Evolutionary conservation across 2,888 invertebrate species (phyloP), one percentile per base, ranked within the genome.

Genomic region (Merodon equestris): DNA sequence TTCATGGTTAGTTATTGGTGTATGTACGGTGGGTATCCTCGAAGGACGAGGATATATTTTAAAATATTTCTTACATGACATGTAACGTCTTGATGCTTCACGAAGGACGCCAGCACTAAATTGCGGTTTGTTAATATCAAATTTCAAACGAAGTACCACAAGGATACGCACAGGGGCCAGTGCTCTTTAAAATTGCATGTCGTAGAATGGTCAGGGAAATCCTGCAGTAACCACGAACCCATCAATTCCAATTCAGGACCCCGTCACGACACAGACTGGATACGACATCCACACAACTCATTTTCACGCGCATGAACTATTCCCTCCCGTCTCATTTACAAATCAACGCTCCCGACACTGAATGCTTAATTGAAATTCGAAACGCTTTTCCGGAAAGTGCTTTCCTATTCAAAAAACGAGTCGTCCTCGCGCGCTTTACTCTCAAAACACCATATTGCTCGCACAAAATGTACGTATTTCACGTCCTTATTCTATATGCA

Each of bases 401-500:
- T 58, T 58, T 36, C 36, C 12, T 34, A 45, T 51, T 42, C 13
- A 13, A 42, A 9, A 45, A 45, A 58, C 27, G 7, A 44, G 19
- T 13, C 19, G 42, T 56, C 47, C 17, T 10, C 12, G 47, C 2
- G 18, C 2, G 40, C 13, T 12, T 15, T 19, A 14, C 27, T 1
- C n/a, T 12, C 15, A 40, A 40, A 40, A 17, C 40, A 10, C 27
- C 14, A 17, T 48, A 19, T 48, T 50, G 9, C 4, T 0, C 51
- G 42, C 13, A 12, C n/a, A 12, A 2, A 15, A 13, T 58, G 5
- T 38, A 38, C 47, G 45, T 27, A 53, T 54, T 36, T 66, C 40
- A 38, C 36, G n/a, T 34, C 47, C 38, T 47, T 14, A 66, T 66
- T 48, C 47, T 40, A 47, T 66, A 66, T 66, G 66, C 66, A 66